These are phyloP conservation scores for Oryctes rhinoceros DNA, from an alignment of 1,140 invertebrate genomes.

Conservation along the genomic window DNA sequence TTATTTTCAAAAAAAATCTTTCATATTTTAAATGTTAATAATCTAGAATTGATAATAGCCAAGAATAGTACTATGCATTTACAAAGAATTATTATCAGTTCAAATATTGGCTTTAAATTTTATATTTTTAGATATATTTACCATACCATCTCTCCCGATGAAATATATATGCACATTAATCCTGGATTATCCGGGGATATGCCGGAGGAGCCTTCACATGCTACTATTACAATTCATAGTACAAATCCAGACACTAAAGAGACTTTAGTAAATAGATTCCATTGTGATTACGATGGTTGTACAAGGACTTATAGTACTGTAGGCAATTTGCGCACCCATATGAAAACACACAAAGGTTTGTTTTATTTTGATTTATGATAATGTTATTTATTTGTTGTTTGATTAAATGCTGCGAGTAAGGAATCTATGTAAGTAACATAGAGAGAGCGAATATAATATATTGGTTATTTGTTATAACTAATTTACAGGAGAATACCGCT, in stretches of 20 bases:
- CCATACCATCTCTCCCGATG: conserved; percentile 72
- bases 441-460: conserved; percentile 20
- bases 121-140: conserved; percentile 69
- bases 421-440: conserved; percentile 7
- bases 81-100: too few relatives aligned
- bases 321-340: conserved; percentile 93
- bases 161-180: conserved; percentile 76
- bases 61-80: too few relatives aligned
- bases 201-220: conserved; percentile 71
- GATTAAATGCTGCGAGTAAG: conserved; percentile 34
- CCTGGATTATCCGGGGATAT: conserved; percentile 67
- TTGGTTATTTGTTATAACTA: conserved; percentile 39
- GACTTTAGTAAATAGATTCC: conserved; percentile 75
- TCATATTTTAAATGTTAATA: too few relatives aligned
- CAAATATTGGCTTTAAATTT: neutral
- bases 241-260: conserved; percentile 71
- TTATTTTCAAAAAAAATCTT: neutral
- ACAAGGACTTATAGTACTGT: conserved; percentile 90
- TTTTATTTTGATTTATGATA: conserved; percentile 21
- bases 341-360: conserved; percentile 94
- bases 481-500: conserved; percentile 89
- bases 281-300: conserved; percentile 91
- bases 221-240: conserved; percentile 73
- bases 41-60: too few relatives aligned
- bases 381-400: conserved; percentile 32